Conservation (phyloP, 2,797 vertebrate genomes). For the Lepus oiostolus region DNA sequence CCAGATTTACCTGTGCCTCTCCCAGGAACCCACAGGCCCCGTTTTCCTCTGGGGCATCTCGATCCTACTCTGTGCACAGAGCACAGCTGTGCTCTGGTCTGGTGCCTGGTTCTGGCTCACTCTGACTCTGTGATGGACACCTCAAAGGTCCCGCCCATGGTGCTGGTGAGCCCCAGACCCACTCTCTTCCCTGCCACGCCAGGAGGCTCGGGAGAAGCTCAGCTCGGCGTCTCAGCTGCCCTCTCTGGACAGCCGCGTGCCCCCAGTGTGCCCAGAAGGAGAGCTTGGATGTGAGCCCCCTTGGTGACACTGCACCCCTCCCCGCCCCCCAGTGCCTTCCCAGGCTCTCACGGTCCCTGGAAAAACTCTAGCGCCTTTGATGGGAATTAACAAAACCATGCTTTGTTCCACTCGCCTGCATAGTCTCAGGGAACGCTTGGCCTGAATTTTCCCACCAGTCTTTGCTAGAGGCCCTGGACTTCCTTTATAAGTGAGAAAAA, state of each 20-base stretch:
- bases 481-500: not conserved
- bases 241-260: fast-evolving
- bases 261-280: fast-evolving
- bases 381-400: not conserved
- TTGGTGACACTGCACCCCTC: not conserved
- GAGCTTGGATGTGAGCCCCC: not conserved
- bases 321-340: too few relatives aligned
- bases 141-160: not conserved
- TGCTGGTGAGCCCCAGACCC: not conserved
- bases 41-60: too few relatives aligned
- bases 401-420: not conserved
- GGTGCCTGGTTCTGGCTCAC: not conserved
- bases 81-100: not conserved
- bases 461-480: not conserved
- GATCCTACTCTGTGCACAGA: not conserved
- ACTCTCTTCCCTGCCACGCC: not conserved
- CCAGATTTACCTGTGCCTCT: not conserved
- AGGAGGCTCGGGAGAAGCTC: not conserved
- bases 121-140: not conserved
- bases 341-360: not conserved
- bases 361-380: not conserved
- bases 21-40: not conserved
- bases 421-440: not conserved
- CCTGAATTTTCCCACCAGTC: not conserved
- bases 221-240: fast-evolving